phyloP scores from a whole-genome alignment of 2,113 vertebrate species.

The Cheirogaleus medius region DNA sequence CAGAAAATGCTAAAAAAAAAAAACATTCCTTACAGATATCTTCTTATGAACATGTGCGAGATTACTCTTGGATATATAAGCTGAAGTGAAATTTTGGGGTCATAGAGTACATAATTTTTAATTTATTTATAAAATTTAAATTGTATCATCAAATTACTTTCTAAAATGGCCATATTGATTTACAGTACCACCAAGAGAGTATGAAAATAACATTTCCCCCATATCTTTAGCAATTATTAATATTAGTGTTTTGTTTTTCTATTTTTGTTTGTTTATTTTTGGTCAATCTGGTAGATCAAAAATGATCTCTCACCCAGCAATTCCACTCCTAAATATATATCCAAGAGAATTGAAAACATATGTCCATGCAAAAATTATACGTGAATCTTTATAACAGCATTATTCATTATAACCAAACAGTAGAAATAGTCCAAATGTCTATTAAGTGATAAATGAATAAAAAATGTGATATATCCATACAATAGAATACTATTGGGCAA shows the following conservation, averaged over 20 bases:
- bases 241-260: not conserved
- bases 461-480: not conserved
- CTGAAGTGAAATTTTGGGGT: not conserved
- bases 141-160: not conserved
- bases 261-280: not conserved
- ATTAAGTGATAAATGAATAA: not conserved
- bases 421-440: not conserved
- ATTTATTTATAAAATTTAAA: not conserved
- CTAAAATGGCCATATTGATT: not conserved
- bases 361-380: not conserved
- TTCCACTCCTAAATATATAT: not conserved
- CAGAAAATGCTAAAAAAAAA: not conserved
- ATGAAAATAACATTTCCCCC: not conserved
- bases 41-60: not conserved
- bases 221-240: not conserved
- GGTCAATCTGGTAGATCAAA: not conserved
- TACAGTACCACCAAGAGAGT: not conserved
- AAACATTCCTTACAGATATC: not conserved
- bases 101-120: not conserved
- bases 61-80: not conserved
- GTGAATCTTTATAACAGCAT: not conserved
- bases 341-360: not conserved
- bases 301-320: not conserved
- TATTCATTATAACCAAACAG: not conserved
- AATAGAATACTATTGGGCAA: not conserved